Evolutionary conservation across 2,113 vertebrate genomes (phyloP).

Genomic region (Noctilio leporinus): DNA sequence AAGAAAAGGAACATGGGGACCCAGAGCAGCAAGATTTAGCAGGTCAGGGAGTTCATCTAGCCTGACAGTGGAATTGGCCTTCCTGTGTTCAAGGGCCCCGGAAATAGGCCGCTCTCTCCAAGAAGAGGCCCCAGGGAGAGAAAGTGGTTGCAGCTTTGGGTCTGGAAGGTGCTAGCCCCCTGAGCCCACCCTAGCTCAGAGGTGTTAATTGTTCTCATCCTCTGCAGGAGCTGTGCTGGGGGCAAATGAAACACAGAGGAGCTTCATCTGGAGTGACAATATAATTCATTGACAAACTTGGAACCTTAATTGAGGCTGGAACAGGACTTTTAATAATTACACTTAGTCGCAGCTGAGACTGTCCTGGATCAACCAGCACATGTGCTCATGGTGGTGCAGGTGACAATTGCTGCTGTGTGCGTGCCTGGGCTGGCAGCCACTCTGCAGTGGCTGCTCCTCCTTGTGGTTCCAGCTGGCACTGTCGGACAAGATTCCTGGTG

Average conservation of each 20-base stretch:
- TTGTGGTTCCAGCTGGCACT: background rate
- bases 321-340: background rate
- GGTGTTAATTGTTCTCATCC: background rate
- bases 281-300: background rate
- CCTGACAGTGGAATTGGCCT: background rate
- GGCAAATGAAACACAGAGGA: background rate
- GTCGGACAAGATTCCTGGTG: background rate
- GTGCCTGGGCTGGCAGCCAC: too few species aligned
- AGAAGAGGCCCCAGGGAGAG: background rate
- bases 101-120: background rate
- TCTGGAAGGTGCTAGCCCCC: background rate
- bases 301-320: background rate
- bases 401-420: accelerated
- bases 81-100: background rate
- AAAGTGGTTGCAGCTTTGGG: background rate
- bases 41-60: background rate
- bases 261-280: background rate
- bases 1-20: background rate
- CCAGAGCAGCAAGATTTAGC: too few species aligned
- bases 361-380: background rate
- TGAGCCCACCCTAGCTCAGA: background rate
- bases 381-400: accelerated
- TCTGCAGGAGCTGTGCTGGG: background rate
- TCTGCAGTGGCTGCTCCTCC: background rate
- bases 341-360: background rate